Base-by-base conservation (phyloP, 1,140 invertebrate genomes). In the Hyposmocoma kahamanoa region DNA sequence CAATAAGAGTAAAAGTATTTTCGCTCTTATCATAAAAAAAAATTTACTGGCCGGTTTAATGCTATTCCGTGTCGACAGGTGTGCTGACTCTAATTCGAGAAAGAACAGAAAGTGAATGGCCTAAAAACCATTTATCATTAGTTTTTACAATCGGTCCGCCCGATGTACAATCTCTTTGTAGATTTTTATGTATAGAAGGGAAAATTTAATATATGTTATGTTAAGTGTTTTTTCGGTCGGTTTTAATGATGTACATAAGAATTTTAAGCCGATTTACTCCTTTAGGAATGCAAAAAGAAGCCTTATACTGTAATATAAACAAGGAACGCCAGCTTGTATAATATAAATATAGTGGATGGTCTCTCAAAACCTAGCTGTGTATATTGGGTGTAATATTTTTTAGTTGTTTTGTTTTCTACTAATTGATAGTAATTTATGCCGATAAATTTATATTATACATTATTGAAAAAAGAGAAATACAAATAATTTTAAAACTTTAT, bases 341-440 rank as follows among this genome's bases (percentile, higher is more conserved):
- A 81, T 84, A 81, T 82, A 79, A 70, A 57, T 59, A 64, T 84
- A 82, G 68, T 63, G 67, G 62, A 72, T 63, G 72, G 64, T 74
- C 67, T 75, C 68, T 69, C 63, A 70, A 66, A 67, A n/a, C n/a
- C 53, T 73, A 82, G 75, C 58, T 80, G 63, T 84, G 81, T 84
- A 84, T 81, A 84, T 80, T 84, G 77, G 81, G 78, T 84, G 81
- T 83, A 84, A 78, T 83, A 79, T 78, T 80, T 78, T 69, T 75
- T 76, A 70, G 56, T 67, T 77, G 46, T 67, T 64, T 72, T 78
- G 56, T 70, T 73, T 72, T 76, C 62, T 62, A 79, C 60, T 83
- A 84, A 76, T n/a, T 78, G 69, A 78, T 82, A 84, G 78, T 84
- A 80, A 84, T 84, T 84, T 84, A 84, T 83, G 77, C 77, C 62